phyloP scores from a whole-genome alignment of 2,113 vertebrate species.

The Gyps fulvus region DNA sequence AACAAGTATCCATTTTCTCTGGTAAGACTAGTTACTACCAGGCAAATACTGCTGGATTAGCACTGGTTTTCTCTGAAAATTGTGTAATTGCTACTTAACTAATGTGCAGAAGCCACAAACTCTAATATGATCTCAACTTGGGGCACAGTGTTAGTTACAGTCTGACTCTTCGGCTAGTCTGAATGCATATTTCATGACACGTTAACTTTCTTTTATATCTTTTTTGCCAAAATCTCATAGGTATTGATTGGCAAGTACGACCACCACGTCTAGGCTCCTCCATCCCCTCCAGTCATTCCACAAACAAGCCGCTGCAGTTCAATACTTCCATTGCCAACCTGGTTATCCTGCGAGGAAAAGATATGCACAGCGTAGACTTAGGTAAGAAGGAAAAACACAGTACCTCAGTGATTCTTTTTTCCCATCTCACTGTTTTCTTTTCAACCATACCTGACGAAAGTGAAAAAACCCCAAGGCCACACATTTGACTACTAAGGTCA shows the following conservation, averaged over 20 bases:
- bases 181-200: neutral
- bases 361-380: constrained; percentile 75
- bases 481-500: neutral
- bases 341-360: constrained; percentile 90
- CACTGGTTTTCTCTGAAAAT: neutral
- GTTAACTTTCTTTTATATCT: neutral
- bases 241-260: constrained; percentile 88
- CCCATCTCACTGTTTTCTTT: neutral
- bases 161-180: neutral
- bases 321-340: constrained; percentile 92
- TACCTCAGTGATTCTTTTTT: neutral
- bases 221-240: constrained; percentile 56
- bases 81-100: neutral
- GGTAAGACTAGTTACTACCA: neutral
- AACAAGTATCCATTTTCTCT: neutral
- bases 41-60: neutral
- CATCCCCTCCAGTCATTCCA: constrained; percentile 19
- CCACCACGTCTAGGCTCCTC: constrained; percentile 54
- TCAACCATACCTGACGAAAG: neutral
- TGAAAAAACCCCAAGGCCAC: neutral
- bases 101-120: neutral
- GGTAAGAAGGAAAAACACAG: constrained; percentile 68
- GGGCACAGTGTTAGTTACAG: neutral
- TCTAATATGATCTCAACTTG: neutral
- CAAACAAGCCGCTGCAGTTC: constrained; percentile 63